phyloP scores from a whole-genome alignment of 1,140 invertebrate genomes.

The Hypothenemus hampei region DNA sequence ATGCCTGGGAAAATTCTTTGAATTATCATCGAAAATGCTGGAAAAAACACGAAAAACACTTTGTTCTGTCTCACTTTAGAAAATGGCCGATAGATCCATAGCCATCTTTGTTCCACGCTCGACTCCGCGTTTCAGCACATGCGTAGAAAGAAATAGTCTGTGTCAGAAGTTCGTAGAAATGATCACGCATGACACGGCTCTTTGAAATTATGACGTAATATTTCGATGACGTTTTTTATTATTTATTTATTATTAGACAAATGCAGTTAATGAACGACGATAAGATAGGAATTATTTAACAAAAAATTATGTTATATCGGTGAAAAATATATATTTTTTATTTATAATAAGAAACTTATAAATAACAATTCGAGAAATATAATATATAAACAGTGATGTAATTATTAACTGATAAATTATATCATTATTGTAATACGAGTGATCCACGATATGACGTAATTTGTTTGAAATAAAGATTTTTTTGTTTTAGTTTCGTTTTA shows the following conservation, averaged over 20 bases:
- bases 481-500: too few species aligned
- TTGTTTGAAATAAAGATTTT: too few species aligned
- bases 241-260: constrained; percentile 26
- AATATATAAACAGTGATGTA: too few species aligned
- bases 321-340: too few species aligned
- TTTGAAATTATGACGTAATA: constrained; percentile 28
- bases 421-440: too few species aligned
- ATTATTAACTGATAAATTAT: too few species aligned
- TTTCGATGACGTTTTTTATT: constrained; percentile 22
- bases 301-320: too few species aligned
- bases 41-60: constrained; percentile 40
- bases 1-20: constrained; percentile 19
- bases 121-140: background rate
- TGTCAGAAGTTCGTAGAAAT: constrained; percentile 20
- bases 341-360: too few species aligned
- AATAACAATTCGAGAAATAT: too few species aligned
- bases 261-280: too few species aligned
- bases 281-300: too few species aligned
- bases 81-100: constrained; percentile 46
- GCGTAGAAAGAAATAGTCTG: constrained; percentile 8
- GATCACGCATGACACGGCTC: constrained; percentile 18
- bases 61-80: constrained; percentile 47
- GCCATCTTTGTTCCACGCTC: constrained; percentile 45
- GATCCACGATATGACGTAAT: too few species aligned
- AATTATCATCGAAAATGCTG: constrained; percentile 28